A percentile compares a stretch with the other conserved stretches of the same genome.
phyloP scores from a whole-genome alignment of 2,888 invertebrate genomes.

The Noctua janthe region DNA sequence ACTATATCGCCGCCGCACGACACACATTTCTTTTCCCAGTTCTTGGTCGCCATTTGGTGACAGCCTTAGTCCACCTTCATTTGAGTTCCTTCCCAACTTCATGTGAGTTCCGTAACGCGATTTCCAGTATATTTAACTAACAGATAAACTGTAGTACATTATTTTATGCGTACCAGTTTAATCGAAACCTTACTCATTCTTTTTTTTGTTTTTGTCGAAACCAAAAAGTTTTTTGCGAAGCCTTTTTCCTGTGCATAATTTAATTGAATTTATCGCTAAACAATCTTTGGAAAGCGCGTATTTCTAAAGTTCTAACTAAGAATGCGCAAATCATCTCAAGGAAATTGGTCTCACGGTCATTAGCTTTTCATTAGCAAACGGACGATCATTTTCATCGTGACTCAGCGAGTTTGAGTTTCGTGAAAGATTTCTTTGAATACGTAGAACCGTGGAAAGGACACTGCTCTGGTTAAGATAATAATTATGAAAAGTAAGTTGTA shows the following conservation, averaged over 20 bases:
- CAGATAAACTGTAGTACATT: not conserved
- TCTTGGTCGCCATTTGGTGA: not conserved
- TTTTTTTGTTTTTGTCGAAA: not conserved
- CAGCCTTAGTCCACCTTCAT: not conserved
- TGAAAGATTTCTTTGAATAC: conserved; percentile 9
- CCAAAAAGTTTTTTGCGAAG: not conserved
- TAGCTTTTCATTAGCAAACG: conserved; percentile 37
- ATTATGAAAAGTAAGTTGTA: not conserved
- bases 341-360: conserved; percentile 40
- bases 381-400: conserved; percentile 45
- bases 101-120: not conserved
- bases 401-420: conserved; percentile 24
- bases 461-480: not conserved
- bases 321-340: conserved; percentile 42
- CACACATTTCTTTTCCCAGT: not conserved
- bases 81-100: too few relatives aligned
- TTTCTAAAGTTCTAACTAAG: conserved; percentile 10
- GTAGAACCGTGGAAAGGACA: not conserved
- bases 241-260: not conserved
- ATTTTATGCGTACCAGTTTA: not conserved
- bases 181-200: not conserved
- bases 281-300: not conserved
- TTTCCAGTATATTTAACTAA: not conserved
- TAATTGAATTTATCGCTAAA: not conserved
- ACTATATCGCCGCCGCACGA: not conserved